A percentile compares a stretch with the other conserved stretches of the same genome.
Conservation (phyloP, 2,113 vertebrate genomes). For the Cebidichthys violaceus region DNA sequence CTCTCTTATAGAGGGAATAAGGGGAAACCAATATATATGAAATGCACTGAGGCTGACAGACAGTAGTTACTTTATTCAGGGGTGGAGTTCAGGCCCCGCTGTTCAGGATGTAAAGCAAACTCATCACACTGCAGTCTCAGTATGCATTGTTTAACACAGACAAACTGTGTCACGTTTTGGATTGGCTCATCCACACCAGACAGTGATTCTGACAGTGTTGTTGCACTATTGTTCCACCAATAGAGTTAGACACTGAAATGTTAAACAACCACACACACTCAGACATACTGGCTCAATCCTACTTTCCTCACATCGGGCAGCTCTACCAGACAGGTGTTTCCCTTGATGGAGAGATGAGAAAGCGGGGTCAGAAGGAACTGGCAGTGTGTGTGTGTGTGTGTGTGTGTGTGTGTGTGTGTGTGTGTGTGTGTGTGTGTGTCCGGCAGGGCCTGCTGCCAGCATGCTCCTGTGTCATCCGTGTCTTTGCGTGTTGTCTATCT, state of each 20-base stretch:
- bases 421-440: slow-evolving; percentile 30
- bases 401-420: slow-evolving; percentile 20
- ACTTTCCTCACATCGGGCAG: slow-evolving; percentile 66
- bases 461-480: slow-evolving; percentile 64
- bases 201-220: slow-evolving; percentile 27
- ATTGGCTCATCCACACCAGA: too few species aligned
- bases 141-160: neutral
- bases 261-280: slow-evolving; percentile 25
- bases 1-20: neutral
- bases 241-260: slow-evolving; percentile 22
- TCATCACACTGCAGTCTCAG: too few species aligned
- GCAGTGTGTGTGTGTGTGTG: slow-evolving; percentile 24
- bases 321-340: slow-evolving; percentile 77
- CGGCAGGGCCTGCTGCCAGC: slow-evolving; percentile 55
- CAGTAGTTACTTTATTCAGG: too few species aligned
- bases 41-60: neutral
- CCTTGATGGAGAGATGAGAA: slow-evolving; percentile 57
- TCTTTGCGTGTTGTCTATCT: slow-evolving; percentile 55
- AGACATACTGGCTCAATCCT: slow-evolving; percentile 36
- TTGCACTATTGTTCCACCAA: neutral
- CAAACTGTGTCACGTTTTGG: neutral
- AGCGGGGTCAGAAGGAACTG: slow-evolving; percentile 51
- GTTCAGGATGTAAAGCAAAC: too few species aligned
- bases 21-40: slow-evolving; percentile 34
- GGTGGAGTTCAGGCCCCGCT: too few species aligned